These are phyloP conservation scores for Drosophila chauvacae DNA, from an alignment of 1,140 invertebrate genomes.

Conservation along the genomic window DNA sequence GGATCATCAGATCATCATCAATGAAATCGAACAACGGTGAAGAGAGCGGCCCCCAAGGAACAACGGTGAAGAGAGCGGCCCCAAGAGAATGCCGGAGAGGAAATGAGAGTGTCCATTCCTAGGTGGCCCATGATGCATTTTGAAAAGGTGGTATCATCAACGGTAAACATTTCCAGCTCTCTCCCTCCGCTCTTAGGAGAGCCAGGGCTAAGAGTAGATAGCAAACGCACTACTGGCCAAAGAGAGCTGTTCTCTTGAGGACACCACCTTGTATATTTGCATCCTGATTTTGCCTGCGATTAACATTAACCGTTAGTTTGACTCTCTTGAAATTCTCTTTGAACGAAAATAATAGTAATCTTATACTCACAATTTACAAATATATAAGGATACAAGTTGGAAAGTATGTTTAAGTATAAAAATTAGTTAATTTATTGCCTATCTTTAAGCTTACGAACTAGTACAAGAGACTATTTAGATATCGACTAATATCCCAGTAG, in stretches of 20 bases:
- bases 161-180: not conserved
- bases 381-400: not conserved
- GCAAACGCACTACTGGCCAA: not conserved
- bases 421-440: conserved; percentile 40
- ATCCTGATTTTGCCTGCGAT: not conserved
- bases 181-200: not conserved
- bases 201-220: not conserved
- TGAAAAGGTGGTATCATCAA: not conserved
- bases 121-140: not conserved
- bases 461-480: conserved; percentile 50
- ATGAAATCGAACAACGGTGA: conserved; percentile 36
- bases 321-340: not conserved
- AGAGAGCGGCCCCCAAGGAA: conserved; percentile 10
- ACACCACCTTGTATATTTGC: not conserved
- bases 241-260: not conserved
- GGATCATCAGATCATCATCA: conserved; percentile 14
- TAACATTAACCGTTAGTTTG: conserved; percentile 17
- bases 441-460: conserved; percentile 25
- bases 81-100: conserved; percentile 11
- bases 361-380: not conserved
- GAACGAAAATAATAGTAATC: not conserved
- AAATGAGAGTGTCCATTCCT: not conserved
- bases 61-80: too few species aligned
- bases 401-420: not conserved
- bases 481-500: conserved; percentile 68